Evolutionary conservation across 1,140 invertebrate species (phyloP), one percentile per base, ranked within the genome.

Genomic region (Drosophila dunni): DNA sequence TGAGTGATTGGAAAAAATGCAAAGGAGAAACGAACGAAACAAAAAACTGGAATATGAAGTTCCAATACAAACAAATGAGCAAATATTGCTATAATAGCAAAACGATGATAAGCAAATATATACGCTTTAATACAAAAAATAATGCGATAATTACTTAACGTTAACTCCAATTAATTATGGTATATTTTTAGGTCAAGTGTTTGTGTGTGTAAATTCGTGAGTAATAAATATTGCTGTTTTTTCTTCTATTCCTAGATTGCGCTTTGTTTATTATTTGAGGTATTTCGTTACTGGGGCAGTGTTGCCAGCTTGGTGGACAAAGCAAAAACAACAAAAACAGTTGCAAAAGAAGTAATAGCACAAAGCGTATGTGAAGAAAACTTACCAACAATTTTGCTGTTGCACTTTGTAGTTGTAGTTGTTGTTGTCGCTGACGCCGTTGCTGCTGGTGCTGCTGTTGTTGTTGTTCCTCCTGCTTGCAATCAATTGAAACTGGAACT

Each of bases 401-500:
- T 46, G 57, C 4, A 58, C 11, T 61, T 38, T 42, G 44, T 9
- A 44, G 15, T 45, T 36, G 38, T 7, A 33, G 33, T 54, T 53
- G 61, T 11, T 34, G 17, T 33, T 62, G 67, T 36, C 50, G 42
- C 9, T 38, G 44, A 7, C 29, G 57, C 8, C 54, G 33, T 29
- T 44, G 53, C 7, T 46, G 29, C 11, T 64, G 48, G 34, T 65
- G 51, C 15, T 42, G 65, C n/a, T 46, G 36, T 10, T 40, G 33
- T n/a, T 51, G 60, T 40, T 64, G 54, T 65, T 78, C 60, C 71
- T 78, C 60, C 85, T 86, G 82, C 70, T 78, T 73, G 63, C 85
- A 86, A 75, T 82, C 81, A 51, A 80, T 86, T 67, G 69, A 74
- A 81, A 79, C 78, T 54, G 82, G 77, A 84, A 85, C 70, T 73